Base-by-base conservation (phyloP, 1,140 invertebrate species). In the Drosophila sucinea region DNA sequence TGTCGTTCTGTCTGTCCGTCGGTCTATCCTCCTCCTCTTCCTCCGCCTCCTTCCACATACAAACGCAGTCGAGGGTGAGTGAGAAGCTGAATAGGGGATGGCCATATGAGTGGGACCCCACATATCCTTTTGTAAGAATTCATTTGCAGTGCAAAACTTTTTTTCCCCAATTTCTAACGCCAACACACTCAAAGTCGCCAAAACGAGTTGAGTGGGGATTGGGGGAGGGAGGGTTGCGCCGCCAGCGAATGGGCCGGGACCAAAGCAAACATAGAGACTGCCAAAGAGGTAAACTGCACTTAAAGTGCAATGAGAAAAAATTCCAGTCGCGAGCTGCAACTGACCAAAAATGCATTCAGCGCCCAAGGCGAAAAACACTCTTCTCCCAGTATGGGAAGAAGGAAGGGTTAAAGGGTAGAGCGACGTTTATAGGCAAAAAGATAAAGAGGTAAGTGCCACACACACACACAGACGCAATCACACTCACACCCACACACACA, bases 131-230 rank as follows among this genome's bases (percentile, higher is more conserved):
- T 86, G 83, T 86, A 86, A 86, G 83, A 89, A 89, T 89, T 89
- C 77, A 89, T 89, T 89, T 89, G 74, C 85, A 81, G 72, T 68
- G 80, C 84, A 73, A 89, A 84, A 84, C 84, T 89, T 89, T 89
- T 89, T 89, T 89, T 87, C 84, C 85, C 74, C 57, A 89, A 89
- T 90, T 89, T 89, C 84, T 89, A 89, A 89, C 84, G 84, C 84
- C 85, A 67, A 64, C 74, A 78, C 77, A 84, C 84, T 87, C 80
- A 78, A 77, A 87, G 83, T 82, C 83, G 77, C 79, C 79, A 82
- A 81, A 71, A 77, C 72, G 71, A 29, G 10, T 35, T 11, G 27
- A 29, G 44, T 11, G 65, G 55, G 5, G 4, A 25, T 35, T 38
- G 58, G 66, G 25, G 51, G 44, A 29, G 30, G 25, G 44, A 27